These are phyloP conservation scores for Pinna nobilis DNA, from an alignment of 1,140 invertebrate species.

Conservation along the genomic window DNA sequence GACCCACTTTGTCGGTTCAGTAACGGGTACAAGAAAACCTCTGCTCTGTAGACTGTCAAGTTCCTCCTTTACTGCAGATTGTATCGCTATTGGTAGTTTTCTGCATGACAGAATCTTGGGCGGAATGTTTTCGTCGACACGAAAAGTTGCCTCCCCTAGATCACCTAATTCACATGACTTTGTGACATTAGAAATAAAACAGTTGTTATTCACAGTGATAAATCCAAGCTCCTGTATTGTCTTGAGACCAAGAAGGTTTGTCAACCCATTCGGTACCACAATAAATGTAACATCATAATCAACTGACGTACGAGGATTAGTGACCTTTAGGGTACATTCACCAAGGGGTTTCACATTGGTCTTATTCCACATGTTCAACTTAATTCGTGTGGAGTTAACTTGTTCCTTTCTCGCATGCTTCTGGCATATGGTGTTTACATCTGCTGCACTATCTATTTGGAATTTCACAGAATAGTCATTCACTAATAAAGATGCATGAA, in stretches of 20 bases:
- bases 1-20: constrained; percentile 25
- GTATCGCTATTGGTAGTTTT: constrained; percentile 23
- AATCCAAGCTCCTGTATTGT: constrained; percentile 6
- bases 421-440: no score
- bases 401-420: no score
- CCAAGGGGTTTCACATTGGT: constrained; percentile 32
- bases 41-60: constrained; percentile 29
- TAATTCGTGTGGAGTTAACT: no score
- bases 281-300: not conserved
- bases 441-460: no score
- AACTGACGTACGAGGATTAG: constrained; percentile 15
- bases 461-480: no score
- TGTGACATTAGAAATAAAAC: constrained; percentile 17
- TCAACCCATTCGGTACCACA: constrained; percentile 16
- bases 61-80: constrained; percentile 28
- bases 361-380: no score
- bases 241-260: constrained; percentile 16
- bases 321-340: constrained; percentile 18
- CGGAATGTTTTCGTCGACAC: not conserved
- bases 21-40: constrained; percentile 26
- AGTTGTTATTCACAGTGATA: constrained; percentile 21
- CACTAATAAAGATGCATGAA: no score
- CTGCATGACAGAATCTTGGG: constrained; percentile 18
- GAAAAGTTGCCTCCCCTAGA: constrained; percentile 27
- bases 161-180: constrained; percentile 15